A percentile compares a stretch with the other conserved stretches of the same genome.
phyloP scores from a whole-genome alignment of 2,888 invertebrate species.

The Hylaea fasciaria region DNA sequence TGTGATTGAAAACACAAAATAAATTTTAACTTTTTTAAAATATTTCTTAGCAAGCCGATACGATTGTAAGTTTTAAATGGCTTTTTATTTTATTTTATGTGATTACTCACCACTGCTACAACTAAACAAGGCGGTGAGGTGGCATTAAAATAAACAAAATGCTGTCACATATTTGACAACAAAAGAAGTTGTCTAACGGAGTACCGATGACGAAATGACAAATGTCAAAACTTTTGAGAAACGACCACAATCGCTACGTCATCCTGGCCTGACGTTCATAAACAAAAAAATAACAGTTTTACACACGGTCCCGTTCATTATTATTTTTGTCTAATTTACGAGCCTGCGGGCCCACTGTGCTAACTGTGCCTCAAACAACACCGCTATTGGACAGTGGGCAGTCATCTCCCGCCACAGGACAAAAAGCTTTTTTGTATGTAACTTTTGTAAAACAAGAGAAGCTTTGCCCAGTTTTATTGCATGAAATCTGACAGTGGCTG shows the following conservation, averaged over 20 bases:
- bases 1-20: too few species aligned
- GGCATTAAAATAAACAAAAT: constrained; percentile 32
- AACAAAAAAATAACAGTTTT: constrained; percentile 69
- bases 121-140: constrained; percentile 10
- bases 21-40: too few species aligned
- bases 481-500: constrained; percentile 71
- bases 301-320: constrained; percentile 79
- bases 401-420: constrained; percentile 34
- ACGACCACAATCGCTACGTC: constrained; percentile 54
- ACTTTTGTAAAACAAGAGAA: constrained; percentile 69
- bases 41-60: too few species aligned
- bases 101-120: background rate
- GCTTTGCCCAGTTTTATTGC: constrained; percentile 67
- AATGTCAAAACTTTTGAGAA: constrained; percentile 46
- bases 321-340: constrained; percentile 73
- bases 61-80: too few species aligned
- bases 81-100: too few species aligned
- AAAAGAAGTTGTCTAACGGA: constrained; percentile 48
- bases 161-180: constrained; percentile 44
- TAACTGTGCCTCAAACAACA: constrained; percentile 60
- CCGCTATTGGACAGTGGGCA: constrained; percentile 61
- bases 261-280: constrained; percentile 41
- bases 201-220: constrained; percentile 53
- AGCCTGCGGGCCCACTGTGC: constrained; percentile 71
- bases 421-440: constrained; percentile 51